These are phyloP conservation scores for Cryptotis parvus DNA, from an alignment of 2,113 vertebrate species.

Conservation along the genomic window DNA sequence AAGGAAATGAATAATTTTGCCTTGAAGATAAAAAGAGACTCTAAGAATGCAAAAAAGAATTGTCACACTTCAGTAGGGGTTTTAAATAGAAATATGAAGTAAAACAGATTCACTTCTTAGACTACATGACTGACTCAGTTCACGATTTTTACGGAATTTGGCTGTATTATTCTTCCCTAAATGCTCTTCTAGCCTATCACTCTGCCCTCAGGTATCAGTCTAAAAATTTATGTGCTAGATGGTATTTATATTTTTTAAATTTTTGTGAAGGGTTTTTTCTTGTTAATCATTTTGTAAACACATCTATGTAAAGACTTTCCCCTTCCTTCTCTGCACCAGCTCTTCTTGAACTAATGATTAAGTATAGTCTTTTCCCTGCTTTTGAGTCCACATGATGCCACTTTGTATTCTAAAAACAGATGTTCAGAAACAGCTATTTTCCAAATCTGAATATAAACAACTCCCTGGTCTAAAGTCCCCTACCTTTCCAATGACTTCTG, in stretches of 20 bases:
- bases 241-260: background rate
- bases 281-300: background rate
- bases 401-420: conserved; percentile 55
- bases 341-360: background rate
- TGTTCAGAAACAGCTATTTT: conserved; percentile 40
- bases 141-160: background rate
- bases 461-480: background rate
- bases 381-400: background rate
- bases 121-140: background rate
- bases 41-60: background rate
- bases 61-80: background rate
- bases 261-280: background rate
- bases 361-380: background rate
- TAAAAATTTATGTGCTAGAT: background rate
- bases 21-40: background rate
- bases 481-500: conserved; percentile 5
- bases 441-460: conserved; percentile 37
- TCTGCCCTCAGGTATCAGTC: background rate
- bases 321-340: background rate
- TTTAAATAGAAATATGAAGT: conserved; percentile 32
- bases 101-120: background rate
- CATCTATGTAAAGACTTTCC: background rate
- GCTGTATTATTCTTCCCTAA: background rate
- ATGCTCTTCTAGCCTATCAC: background rate
- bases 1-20: conserved; percentile 19